Percentiles rank a stretch among this genome's conserved stretches.
Conservation (phyloP, 2,113 vertebrate genomes). For the Takifugu bimaculatus region DNA sequence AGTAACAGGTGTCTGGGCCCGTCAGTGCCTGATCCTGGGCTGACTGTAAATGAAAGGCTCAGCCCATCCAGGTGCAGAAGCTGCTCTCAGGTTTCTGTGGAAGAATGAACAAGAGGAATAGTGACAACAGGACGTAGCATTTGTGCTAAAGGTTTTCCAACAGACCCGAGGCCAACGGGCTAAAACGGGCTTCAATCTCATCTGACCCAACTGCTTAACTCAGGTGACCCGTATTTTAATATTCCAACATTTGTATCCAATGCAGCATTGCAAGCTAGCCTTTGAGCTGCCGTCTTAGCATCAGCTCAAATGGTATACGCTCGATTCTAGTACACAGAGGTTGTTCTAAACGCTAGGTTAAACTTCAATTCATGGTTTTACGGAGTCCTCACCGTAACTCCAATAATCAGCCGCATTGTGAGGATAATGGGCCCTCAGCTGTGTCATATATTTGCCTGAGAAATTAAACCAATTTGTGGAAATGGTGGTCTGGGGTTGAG, state of each 20-base stretch:
- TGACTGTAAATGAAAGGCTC: slow-evolving; percentile 71
- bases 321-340: too few species aligned
- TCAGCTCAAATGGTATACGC: too few species aligned
- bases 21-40: slow-evolving; percentile 73
- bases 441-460: slow-evolving; percentile 76
- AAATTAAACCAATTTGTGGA: slow-evolving; percentile 79
- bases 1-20: slow-evolving; percentile 79
- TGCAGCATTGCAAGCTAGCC: too few species aligned
- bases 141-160: not conserved
- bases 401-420: slow-evolving; percentile 49
- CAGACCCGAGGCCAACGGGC: too few species aligned
- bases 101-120: slow-evolving; percentile 61
- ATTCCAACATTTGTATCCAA: too few species aligned
- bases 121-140: slow-evolving; percentile 24
- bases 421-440: slow-evolving; percentile 68
- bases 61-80: slow-evolving; percentile 72
- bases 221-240: too few species aligned
- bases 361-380: not conserved
- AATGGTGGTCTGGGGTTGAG: slow-evolving; percentile 72
- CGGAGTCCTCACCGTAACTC: slow-evolving; percentile 41
- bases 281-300: too few species aligned
- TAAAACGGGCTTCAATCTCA: too few species aligned
- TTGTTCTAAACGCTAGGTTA: too few species aligned
- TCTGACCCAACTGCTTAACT: too few species aligned
- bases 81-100: slow-evolving; percentile 64